Conservation (phyloP, 2,888 invertebrate species). For the Drosophila diplacantha region DNA sequence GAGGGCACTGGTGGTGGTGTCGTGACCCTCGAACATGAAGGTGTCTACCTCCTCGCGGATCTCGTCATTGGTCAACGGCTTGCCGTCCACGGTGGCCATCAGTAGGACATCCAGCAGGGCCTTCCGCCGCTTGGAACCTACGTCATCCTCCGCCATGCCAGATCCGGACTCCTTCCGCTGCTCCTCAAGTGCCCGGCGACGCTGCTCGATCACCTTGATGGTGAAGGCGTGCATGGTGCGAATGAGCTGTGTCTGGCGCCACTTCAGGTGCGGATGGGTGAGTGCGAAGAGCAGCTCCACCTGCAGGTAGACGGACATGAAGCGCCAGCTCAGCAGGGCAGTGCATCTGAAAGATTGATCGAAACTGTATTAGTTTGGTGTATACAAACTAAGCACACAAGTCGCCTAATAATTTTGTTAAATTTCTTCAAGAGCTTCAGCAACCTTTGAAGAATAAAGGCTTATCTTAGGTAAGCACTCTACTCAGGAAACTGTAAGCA, state of each 20-base stretch:
- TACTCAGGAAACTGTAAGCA: background rate
- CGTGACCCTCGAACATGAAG: constrained; percentile 82
- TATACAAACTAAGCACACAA: background rate
- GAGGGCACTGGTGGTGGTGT: constrained; percentile 73
- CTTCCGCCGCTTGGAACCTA: constrained; percentile 80
- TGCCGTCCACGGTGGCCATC: constrained; percentile 80
- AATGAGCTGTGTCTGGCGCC: constrained; percentile 56
- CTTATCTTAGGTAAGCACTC: background rate
- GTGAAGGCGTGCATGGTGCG: constrained; percentile 74
- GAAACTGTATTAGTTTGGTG: background rate
- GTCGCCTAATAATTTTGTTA: background rate
- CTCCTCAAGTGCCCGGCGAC: constrained; percentile 56
- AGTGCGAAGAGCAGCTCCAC: constrained; percentile 63
- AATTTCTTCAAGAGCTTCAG: background rate
- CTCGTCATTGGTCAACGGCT: constrained; percentile 80
- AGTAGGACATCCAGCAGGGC: constrained; percentile 84
- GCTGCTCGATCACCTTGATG: constrained; percentile 68
- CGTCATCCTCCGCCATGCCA: constrained; percentile 45
- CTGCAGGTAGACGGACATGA: constrained; percentile 58
- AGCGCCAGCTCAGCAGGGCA: constrained; percentile 62
- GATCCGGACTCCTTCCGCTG: constrained; percentile 10
- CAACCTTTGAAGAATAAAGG: background rate
- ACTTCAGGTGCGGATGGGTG: constrained; percentile 50
- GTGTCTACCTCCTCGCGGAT: constrained; percentile 85
- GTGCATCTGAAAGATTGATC: constrained; percentile 49